Evolutionary conservation across 2,113 vertebrate genomes (phyloP).

Genomic region (Grammomys surdaster): DNA sequence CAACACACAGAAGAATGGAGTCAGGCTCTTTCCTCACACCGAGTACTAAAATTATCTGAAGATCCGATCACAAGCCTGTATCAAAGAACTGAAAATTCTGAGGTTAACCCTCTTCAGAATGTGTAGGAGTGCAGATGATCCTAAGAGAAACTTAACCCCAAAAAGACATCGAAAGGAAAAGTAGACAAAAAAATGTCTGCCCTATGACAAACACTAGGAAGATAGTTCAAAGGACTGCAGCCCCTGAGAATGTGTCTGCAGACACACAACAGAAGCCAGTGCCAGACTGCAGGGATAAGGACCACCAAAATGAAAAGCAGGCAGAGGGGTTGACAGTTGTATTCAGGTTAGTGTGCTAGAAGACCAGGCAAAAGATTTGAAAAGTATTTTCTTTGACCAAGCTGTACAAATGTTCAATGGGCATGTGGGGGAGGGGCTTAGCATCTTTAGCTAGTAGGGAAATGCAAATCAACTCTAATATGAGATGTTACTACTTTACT

Average conservation of each 20-base stretch:
- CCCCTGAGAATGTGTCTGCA: not conserved
- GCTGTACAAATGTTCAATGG: not conserved
- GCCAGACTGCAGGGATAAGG: not conserved
- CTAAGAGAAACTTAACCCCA: not conserved
- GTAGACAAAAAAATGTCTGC: not conserved
- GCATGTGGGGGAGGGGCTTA: not conserved
- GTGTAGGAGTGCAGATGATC: not conserved
- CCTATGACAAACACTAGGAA: not conserved
- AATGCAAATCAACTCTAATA: not conserved
- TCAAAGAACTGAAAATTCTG: not conserved
- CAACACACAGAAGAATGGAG: not conserved
- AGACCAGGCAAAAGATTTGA: not conserved
- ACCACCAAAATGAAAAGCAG: not conserved
- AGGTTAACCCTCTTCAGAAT: not conserved
- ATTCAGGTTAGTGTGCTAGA: not conserved
- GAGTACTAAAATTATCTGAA: not conserved
- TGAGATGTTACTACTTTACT: not conserved
- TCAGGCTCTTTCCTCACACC: not conserved
- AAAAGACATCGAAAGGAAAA: not conserved
- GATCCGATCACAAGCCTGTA: not conserved
- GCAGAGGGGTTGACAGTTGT: not conserved
- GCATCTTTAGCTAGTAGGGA: not conserved
- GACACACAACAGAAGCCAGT: not conserved
- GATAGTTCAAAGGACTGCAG: not conserved
- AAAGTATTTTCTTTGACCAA: conserved; percentile 3